Conservation (phyloP, 2,888 invertebrate species). For the Bhutanitis thaidina region DNA sequence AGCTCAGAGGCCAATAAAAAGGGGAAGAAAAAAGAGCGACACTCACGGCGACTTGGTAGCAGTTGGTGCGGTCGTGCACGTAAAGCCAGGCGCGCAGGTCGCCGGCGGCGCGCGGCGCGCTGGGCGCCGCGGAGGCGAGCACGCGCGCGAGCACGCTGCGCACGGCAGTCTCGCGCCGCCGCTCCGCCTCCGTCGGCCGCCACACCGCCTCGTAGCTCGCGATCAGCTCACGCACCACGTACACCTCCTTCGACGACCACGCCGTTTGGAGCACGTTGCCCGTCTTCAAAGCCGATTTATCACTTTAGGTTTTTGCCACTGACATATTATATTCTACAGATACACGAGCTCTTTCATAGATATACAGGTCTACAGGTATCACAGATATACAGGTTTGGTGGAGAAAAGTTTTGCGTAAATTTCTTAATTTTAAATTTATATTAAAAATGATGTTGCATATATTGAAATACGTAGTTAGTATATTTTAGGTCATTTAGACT, state of each 20-base stretch:
- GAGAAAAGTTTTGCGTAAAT: too few relatives aligned
- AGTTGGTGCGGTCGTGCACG: conserved; percentile 79
- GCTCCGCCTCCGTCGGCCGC: conserved; percentile 87
- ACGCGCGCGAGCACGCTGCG: conserved; percentile 86
- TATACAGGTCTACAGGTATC: too few relatives aligned
- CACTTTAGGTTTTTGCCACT: too few relatives aligned
- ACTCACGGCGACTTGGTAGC: conserved; percentile 81
- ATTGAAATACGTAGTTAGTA: too few relatives aligned
- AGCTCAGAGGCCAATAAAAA: too few relatives aligned
- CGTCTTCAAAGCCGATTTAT: conserved; percentile 47
- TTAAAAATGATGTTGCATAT: too few relatives aligned
- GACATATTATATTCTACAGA: too few relatives aligned
- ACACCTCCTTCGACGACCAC: conserved; percentile 84
- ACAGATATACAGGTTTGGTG: too few relatives aligned
- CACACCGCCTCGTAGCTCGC: conserved; percentile 88
- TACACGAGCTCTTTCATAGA: too few relatives aligned
- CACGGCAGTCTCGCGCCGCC: conserved; percentile 87
- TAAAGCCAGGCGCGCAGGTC: conserved; percentile 91
- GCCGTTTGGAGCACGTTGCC: conserved; percentile 70
- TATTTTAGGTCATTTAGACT: too few relatives aligned
- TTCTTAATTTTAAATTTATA: too few relatives aligned
- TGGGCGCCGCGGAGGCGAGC: conserved; percentile 79
- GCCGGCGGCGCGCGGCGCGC: conserved; percentile 84
- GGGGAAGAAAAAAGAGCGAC: too few relatives aligned
- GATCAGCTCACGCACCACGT: conserved; percentile 89